Conservation (phyloP, 2,797 vertebrate species). For the Thripadectes ignobilis region DNA sequence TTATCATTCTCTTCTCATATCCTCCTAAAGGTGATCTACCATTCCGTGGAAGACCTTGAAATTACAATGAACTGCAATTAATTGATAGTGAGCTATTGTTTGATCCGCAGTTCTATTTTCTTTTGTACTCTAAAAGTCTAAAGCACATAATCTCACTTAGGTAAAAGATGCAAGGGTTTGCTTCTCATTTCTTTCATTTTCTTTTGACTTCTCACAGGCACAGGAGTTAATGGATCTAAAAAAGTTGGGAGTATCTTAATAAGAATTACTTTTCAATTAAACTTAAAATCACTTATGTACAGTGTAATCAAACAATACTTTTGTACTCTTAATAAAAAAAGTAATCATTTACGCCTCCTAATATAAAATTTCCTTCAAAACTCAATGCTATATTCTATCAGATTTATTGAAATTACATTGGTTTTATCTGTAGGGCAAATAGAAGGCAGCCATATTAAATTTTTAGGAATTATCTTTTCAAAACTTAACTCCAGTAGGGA, state of each 20-base stretch:
- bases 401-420: constrained; percentile 69
- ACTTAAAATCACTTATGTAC: constrained; percentile 15
- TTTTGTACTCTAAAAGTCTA: neutral
- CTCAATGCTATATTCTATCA: constrained; percentile 54
- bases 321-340: constrained; percentile 44
- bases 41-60: neutral
- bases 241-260: constrained; percentile 24
- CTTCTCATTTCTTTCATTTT: neutral
- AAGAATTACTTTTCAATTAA: constrained; percentile 42
- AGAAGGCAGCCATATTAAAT: constrained; percentile 45
- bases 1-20: neutral
- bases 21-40: neutral
- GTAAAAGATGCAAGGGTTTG: neutral
- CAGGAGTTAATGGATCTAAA: neutral
- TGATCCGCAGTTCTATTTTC: neutral
- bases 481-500: constrained; percentile 16
- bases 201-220: neutral
- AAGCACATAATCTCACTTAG: neutral
- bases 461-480: constrained; percentile 62
- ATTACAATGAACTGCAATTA: neutral
- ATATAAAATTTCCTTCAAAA: constrained; percentile 62
- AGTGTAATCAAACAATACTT: constrained; percentile 34
- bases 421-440: constrained; percentile 53
- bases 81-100: neutral
- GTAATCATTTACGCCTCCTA: neutral